Base-by-base conservation (phyloP, 2,113 vertebrate genomes). In the Geothlypis trichas region DNA sequence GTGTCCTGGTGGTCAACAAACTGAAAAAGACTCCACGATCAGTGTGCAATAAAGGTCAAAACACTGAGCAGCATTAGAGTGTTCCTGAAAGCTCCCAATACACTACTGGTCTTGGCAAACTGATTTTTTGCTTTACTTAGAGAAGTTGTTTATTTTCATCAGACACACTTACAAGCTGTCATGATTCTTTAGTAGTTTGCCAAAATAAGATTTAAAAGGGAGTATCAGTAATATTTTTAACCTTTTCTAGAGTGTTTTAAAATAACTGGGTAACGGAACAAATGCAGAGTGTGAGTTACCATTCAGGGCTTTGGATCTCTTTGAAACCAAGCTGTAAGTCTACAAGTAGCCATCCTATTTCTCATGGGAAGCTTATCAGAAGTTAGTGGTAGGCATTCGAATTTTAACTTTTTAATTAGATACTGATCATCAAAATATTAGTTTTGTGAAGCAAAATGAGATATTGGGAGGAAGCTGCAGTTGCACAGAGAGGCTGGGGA, bases 21-120 rank as follows among this genome's bases (percentile, higher is more conserved):
- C 28, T 54, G 57, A 72, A 26, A 0, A 0, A 69, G 57, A n/a
- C 35, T 75, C 2, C 3, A 19, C 1, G 0, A 28, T 41, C 23
- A 7, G 3, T 42, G 47, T 55, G 39, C 0, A 0, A 30, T 82
- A 15, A 67, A 87, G 47, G 31, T 89, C 78, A 75, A 19, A 83
- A 78, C 52, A 46, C 3, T 39, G 57, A 89, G 35, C 69, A 87
- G 58, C 5, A 2, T 87, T 26, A 39, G 33, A 11, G 37, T 35
- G 28, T 42, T 91, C 11, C 67, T 86, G 22, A 80, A 72, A 76
- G 67, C 22, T 91, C 37, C 42, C 46, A 54, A 15, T 31, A 33
- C 63, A 12, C 51, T 75, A 12, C 51, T 75, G 52, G 39, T 33
- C n/a, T 72, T 86, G 52, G 46, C 76, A 67, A 67, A 75, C 27